Conservation (phyloP, 2,797 vertebrate genomes). For the Gila robusta region DNA sequence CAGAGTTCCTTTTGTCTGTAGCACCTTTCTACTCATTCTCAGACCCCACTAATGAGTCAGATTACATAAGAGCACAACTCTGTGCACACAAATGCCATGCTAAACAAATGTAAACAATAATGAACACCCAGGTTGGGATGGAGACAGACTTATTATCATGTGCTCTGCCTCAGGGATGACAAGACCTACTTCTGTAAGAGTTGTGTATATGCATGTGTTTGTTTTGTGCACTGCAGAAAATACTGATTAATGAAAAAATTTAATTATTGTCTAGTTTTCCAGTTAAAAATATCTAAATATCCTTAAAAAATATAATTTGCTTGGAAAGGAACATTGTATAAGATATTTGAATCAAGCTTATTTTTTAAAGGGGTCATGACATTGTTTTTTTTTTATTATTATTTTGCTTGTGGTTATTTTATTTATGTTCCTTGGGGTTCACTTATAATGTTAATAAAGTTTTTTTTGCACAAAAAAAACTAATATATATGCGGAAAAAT, state of each 20-base stretch:
- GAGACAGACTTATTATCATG: slow-evolving; percentile 32
- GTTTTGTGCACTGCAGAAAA: background rate
- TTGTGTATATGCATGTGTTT: background rate
- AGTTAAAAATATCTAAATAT: background rate
- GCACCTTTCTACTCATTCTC: slow-evolving; percentile 1
- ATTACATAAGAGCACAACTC: slow-evolving; percentile 26
- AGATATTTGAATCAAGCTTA: background rate
- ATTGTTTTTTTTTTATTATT: too few species aligned
- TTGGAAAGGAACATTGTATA: background rate
- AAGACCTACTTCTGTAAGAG: slow-evolving; percentile 12
- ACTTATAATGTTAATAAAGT: background rate
- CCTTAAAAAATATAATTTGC: background rate
- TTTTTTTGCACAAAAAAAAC: too few species aligned
- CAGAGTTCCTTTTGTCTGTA: slow-evolving; percentile 9
- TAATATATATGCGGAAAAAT: background rate
- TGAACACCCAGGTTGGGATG: background rate
- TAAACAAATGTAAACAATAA: slow-evolving; percentile 46
- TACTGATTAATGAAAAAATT: background rate
- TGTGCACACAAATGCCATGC: background rate
- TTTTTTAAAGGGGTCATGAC: background rate
- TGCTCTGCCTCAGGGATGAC: background rate
- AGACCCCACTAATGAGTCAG: slow-evolving; percentile 16
- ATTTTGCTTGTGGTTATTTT: too few species aligned
- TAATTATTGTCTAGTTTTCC: background rate
- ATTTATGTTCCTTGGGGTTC: too few species aligned